phyloP scores from a whole-genome alignment of 2,888 invertebrate genomes.

The Capitulum mitella region DNA sequence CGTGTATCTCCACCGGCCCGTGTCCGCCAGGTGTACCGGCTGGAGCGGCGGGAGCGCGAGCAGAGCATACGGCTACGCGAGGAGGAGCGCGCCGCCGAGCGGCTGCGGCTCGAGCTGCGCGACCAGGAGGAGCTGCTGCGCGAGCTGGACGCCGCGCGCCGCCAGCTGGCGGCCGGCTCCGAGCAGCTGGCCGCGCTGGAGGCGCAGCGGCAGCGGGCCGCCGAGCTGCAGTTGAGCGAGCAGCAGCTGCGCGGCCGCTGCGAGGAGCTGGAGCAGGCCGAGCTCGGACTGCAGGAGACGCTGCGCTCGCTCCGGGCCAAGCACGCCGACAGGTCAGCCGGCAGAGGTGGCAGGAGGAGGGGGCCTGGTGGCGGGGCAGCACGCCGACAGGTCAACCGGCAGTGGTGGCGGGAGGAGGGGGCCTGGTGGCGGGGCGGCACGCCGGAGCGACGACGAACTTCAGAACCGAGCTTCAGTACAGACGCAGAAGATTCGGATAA shows the following conservation, averaged over 20 bases:
- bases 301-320: no score
- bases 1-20: no score
- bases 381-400: no score
- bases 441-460: no score
- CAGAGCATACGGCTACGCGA: slow-evolving; percentile 17
- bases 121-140: slow-evolving; percentile 37
- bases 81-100: neutral
- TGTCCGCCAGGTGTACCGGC: neutral
- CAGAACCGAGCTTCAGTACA: no score
- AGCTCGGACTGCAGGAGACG: slow-evolving; percentile 32
- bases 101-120: slow-evolving; percentile 30
- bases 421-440: no score
- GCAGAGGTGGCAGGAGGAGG: neutral
- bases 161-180: slow-evolving; percentile 15
- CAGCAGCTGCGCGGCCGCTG: slow-evolving; percentile 12
- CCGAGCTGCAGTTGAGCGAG: slow-evolving; percentile 2
- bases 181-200: neutral
- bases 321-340: neutral
- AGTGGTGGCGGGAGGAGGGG: no score
- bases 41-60: slow-evolving; percentile 24
- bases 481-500: no score
- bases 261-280: slow-evolving; percentile 32
- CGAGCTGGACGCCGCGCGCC: slow-evolving; percentile 39
- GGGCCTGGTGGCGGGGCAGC: no score
- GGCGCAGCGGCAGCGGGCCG: neutral